Evolutionary conservation across 1,140 invertebrate species (phyloP), one percentile per base, ranked within the genome.

Genomic region (Drosophila subpulchrella): DNA sequence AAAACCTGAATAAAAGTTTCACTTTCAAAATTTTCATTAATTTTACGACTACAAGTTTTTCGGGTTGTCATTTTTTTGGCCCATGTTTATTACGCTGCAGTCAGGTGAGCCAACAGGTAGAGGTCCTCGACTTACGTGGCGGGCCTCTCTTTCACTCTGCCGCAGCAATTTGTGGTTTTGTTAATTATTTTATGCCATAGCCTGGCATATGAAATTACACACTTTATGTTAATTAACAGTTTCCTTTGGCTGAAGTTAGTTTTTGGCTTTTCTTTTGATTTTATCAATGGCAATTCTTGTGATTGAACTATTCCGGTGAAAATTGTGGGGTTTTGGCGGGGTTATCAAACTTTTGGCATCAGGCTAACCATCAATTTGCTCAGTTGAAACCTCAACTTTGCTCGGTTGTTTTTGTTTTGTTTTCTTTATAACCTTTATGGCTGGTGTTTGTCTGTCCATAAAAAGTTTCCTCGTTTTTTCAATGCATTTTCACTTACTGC

Each of bases 1-100:
- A 54, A 68, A 68, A 68, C 65, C 60, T 68, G 65, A 66, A 68
- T 27, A 32, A 54, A 74, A 88, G 75, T 88, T 88, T 88, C 83
- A 88, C 83, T 88, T 88, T 88, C 83, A 74, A 83, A 88, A 55
- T 73, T 27, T 72, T 77, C 53, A 84, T 84, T 74, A 89, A 84
- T 71, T 84, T 88, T 77, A 89, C 59, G 80, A 51, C 63, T 74
- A 78, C 82, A 61, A 71, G 75, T 82, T 86, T 74, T 75, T 67
- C n/a, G 48, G 50, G 53, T 13, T 53, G 51, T 44, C 44, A 63
- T 44, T 50, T 72, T 71, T 53, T 78, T 73, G 34, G 24, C 38
- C 66, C 51, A 62, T 32, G 76, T 62, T 82, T 59, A 82, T 70
- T 71, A 58, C 65, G 34, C 27, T 15, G 42, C 34, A 32, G 6